Base-by-base conservation (phyloP, 1,140 invertebrate species). In the Gryon sp. region DNA sequence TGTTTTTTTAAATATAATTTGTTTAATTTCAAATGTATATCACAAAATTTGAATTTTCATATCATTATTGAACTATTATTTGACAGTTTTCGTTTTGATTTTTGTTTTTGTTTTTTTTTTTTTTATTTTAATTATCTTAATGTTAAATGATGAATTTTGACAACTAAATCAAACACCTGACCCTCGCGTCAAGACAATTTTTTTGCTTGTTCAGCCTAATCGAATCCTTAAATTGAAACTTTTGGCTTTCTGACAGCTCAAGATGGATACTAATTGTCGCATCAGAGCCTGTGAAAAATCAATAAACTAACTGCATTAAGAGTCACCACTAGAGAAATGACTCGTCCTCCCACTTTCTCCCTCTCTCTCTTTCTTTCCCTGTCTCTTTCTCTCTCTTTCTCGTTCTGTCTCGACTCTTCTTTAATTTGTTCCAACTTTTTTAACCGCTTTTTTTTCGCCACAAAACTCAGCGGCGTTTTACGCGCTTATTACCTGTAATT, bases 401-500 rank as follows among this genome's bases (percentile, higher is more conserved):
- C 28, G 46, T 41, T 57, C 18, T 26, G 7, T 12, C 32, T 48
- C 46, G 62, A 57, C 59, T 73, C 69, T 68, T 57, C 62, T 55
- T 69, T 55, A 60, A 55, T 63, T 66, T 63, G 40, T 63, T 63
- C 59, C 69, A 73, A 63, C 69, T 57, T 63, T 73, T 60, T 73
- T 62, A 48, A 48, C 48, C 50, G 32, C 40, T 62, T 66, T 69
- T n/a, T 65, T 77, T 77, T 77, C 57, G 60, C 74, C 65, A 66
- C 52, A 77, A 66, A 45, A 53, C 66, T 66, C 74, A 59, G 52
- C 66, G 66, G 60, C 66, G 32, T 66, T 77, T 77, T 72, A 66
- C 66, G 60, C 74, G 60, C 60, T 72, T 77, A 66, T 77, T 77
- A 66, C 60, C 74, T 62, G 65, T 76, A 70, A 76, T 76, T 76